Conservation (phyloP, 1,140 invertebrate genomes). For the Daktulosphaira vitifoliae region DNA sequence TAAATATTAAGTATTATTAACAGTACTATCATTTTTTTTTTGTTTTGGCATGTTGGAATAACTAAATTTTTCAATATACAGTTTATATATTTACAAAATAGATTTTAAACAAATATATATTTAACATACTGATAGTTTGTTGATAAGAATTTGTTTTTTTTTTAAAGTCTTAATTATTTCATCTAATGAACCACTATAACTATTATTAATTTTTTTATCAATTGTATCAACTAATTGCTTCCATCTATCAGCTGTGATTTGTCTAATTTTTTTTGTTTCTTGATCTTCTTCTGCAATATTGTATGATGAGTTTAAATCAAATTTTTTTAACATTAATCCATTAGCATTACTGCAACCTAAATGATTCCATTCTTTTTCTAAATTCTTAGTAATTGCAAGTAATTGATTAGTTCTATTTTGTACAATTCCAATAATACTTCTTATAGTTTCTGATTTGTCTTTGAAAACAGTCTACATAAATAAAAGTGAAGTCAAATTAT, state of each 20-base stretch:
- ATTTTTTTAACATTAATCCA: conserved; percentile 23
- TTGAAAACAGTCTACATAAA: conserved; percentile 8
- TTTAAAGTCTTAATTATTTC: conserved; percentile 5
- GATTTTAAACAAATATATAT: too few species aligned
- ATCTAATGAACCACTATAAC: conserved; percentile 26
- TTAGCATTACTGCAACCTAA: conserved; percentile 9
- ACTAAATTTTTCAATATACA: too few species aligned
- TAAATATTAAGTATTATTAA: too few species aligned
- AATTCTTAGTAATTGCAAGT: not conserved
- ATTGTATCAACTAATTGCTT: conserved; percentile 13
- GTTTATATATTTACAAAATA: too few species aligned
- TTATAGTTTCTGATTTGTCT: conserved; percentile 11
- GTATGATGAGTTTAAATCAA: not conserved
- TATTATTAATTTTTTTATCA: conserved; percentile 24
- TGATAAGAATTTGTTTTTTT: conserved; percentile 19
- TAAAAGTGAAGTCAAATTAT: too few species aligned
- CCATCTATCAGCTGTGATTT: conserved; percentile 21
- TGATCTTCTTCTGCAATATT: conserved; percentile 18
- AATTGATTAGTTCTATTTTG: conserved; percentile 16
- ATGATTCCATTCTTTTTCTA: conserved; percentile 11
- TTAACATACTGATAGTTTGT: conserved; percentile 10
- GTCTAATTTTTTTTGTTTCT: conserved; percentile 20
- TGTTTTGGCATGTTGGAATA: too few species aligned
- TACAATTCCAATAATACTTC: conserved; percentile 2
- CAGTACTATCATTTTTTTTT: too few species aligned